A percentile compares a stretch with the other conserved stretches of the same genome.
Conservation (phyloP, 2,888 invertebrate species). For the Carcina quercana region DNA sequence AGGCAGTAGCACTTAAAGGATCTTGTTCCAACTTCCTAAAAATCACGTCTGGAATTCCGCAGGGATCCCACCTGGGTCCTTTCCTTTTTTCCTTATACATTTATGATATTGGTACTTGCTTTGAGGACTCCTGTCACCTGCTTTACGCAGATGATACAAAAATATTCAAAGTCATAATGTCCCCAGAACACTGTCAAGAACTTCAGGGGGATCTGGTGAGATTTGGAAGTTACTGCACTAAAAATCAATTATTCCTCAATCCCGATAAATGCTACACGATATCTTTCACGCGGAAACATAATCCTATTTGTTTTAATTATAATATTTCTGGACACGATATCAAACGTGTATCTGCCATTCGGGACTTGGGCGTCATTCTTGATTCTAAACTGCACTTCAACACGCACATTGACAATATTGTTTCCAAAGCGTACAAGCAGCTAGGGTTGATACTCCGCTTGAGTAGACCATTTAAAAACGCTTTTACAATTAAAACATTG, state of each 20-base stretch:
- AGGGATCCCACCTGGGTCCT: background rate
- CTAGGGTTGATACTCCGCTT: constrained; percentile 6
- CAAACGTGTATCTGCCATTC: background rate
- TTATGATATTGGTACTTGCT: background rate
- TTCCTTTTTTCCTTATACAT: background rate
- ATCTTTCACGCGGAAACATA: background rate
- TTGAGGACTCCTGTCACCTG: background rate
- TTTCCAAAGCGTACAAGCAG: constrained; percentile 2
- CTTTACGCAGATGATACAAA: constrained; percentile 1
- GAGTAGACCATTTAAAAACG: constrained; percentile 1
- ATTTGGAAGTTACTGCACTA: background rate
- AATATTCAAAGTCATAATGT: background rate
- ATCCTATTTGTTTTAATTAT: background rate
- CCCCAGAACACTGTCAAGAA: background rate
- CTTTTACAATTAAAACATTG: background rate
- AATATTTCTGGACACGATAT: background rate
- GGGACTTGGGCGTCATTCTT: constrained; percentile 4
- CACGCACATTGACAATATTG: constrained; percentile 1
- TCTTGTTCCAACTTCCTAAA: background rate
- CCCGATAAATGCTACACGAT: background rate
- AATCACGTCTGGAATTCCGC: background rate
- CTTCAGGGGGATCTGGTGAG: background rate
- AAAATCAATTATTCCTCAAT: constrained; percentile 1
- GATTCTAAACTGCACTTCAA: constrained; percentile 1
- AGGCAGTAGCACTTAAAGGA: background rate